A percentile compares a stretch with the other conserved stretches of the same genome.
phyloP scores from a whole-genome alignment of 2,113 vertebrate species.

The Planiliza haematocheilus region DNA sequence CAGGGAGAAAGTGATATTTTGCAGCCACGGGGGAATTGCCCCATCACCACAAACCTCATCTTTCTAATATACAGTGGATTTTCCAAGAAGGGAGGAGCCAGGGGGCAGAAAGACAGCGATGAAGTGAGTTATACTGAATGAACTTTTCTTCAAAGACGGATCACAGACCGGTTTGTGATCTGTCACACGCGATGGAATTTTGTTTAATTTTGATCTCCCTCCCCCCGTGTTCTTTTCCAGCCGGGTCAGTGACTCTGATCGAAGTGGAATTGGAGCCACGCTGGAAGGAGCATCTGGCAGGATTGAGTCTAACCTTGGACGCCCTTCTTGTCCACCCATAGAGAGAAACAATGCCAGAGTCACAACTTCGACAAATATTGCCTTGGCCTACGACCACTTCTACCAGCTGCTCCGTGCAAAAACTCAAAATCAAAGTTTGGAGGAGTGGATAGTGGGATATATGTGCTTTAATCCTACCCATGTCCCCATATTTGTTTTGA shows the following conservation, averaged over 20 bases:
- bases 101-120: not conserved
- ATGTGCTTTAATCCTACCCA: no score
- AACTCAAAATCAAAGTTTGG: no score
- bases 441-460: no score
- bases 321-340: not conserved
- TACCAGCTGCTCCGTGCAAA: no score
- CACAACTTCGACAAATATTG: not conserved
- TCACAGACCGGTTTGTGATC: slow-evolving; percentile 19
- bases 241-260: slow-evolving; percentile 40
- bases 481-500: not conserved
- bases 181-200: not conserved
- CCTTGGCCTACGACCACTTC: no score
- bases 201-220: slow-evolving; percentile 10
- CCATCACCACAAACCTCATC: slow-evolving; percentile 75
- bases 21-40: slow-evolving; percentile 77
- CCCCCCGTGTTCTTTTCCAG: slow-evolving; percentile 23
- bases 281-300: slow-evolving; percentile 61
- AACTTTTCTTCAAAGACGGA: slow-evolving; percentile 17
- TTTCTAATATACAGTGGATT: slow-evolving; percentile 47
- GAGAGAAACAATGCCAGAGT: slow-evolving; percentile 11
- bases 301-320: slow-evolving; percentile 48
- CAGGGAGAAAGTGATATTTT: slow-evolving; percentile 82
- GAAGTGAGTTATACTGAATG: slow-evolving; percentile 33
- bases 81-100: slow-evolving; percentile 18
- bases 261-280: slow-evolving; percentile 47